A percentile compares a stretch with the other conserved stretches of the same genome.
phyloP scores from a whole-genome alignment of 2,888 invertebrate genomes.

The Hirtodrosophila histrioides region DNA sequence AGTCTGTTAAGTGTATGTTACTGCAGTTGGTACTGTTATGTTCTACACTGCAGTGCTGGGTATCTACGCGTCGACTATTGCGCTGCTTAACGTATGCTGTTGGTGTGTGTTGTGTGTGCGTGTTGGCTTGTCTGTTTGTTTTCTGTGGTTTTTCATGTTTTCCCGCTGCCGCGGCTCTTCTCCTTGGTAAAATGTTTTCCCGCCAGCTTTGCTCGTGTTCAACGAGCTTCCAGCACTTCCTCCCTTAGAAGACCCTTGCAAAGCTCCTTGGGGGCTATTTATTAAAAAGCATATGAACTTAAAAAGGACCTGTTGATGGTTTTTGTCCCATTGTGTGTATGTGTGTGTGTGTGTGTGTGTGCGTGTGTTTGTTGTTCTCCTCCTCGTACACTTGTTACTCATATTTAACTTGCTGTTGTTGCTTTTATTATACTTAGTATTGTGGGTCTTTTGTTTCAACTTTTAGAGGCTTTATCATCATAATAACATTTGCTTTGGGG shows the following conservation, averaged over 20 bases:
- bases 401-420: slow-evolving; percentile 51
- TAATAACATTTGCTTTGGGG: slow-evolving; percentile 48
- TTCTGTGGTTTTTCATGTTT: slow-evolving; percentile 62
- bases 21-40: neutral
- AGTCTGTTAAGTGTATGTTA: no score
- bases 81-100: neutral
- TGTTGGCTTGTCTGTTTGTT: slow-evolving; percentile 46
- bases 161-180: slow-evolving; percentile 63
- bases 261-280: slow-evolving; percentile 76
- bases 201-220: slow-evolving; percentile 62
- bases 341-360: slow-evolving; percentile 15
- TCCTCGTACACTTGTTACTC: slow-evolving; percentile 39
- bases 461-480: slow-evolving; percentile 54
- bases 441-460: slow-evolving; percentile 53
- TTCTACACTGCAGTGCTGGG: slow-evolving; percentile 10
- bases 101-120: slow-evolving; percentile 13
- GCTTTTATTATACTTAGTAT: slow-evolving; percentile 69
- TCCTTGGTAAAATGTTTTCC: slow-evolving; percentile 54
- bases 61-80: slow-evolving; percentile 19
- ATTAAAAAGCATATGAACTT: slow-evolving; percentile 81
- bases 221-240: slow-evolving; percentile 8
- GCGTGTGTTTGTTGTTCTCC: slow-evolving; percentile 18
- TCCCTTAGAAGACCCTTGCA: slow-evolving; percentile 11
- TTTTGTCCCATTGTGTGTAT: slow-evolving; percentile 17
- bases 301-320: slow-evolving; percentile 80